Percentiles rank a stretch among this genome's conserved stretches.
Evolutionary conservation across 2,113 vertebrate genomes (phyloP).

Genomic region (Siphamia tubifer): DNA sequence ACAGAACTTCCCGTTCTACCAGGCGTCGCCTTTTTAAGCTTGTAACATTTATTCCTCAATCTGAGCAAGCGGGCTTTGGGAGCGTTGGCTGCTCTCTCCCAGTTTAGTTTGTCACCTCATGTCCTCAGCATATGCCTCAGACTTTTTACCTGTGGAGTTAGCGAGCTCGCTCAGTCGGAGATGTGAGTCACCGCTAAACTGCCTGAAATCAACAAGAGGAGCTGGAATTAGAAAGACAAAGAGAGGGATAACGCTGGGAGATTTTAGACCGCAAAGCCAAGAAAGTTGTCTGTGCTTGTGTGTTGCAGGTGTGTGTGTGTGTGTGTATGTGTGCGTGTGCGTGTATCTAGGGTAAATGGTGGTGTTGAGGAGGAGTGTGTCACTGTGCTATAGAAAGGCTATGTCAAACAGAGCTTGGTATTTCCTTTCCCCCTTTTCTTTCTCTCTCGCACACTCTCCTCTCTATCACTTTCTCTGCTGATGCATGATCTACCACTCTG

Average conservation of each 20-base stretch:
- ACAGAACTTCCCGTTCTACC: not conserved
- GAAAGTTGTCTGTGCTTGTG: constrained; percentile 15
- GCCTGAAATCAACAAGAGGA: constrained; percentile 32
- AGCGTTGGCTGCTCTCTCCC: constrained; percentile 19
- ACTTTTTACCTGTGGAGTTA: constrained; percentile 59
- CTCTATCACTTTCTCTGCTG: constrained; percentile 67
- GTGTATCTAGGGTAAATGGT: constrained; percentile 50
- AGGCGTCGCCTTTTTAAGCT: not conserved
- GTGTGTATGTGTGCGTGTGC: constrained; percentile 1
- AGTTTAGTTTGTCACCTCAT: constrained; percentile 40
- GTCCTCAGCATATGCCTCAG: constrained; percentile 55
- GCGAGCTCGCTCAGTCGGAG: constrained; percentile 47
- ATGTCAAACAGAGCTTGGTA: constrained; percentile 61
- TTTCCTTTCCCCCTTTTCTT: constrained; percentile 36
- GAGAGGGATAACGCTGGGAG: constrained; percentile 16
- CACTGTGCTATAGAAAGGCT: constrained; percentile 52
- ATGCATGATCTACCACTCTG: constrained; percentile 76
- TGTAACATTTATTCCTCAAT: constrained; percentile 25
- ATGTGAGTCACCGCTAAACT: constrained; percentile 69
- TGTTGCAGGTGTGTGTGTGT: not conserved
- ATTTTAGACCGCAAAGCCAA: constrained; percentile 14
- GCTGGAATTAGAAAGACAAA: constrained; percentile 48
- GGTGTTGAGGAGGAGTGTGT: constrained; percentile 38
- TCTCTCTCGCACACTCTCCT: not conserved
- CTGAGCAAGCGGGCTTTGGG: constrained; percentile 2